Conservation (phyloP, 1,140 invertebrate species). For the Lordiphosa clarofinis region DNA sequence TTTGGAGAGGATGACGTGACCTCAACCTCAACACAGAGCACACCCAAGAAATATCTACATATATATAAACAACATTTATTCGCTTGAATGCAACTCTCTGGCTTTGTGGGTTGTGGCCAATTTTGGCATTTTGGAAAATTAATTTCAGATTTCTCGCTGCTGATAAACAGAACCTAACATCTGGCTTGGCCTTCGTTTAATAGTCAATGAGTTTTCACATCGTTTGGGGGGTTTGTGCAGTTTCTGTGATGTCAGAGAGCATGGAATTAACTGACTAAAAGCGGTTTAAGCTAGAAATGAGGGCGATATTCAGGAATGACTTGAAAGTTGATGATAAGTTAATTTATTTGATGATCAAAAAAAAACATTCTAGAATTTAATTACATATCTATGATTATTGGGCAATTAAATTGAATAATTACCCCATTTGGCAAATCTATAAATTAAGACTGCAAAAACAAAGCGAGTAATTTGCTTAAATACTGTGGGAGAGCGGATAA, state of each 20-base stretch:
- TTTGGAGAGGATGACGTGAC: constrained; percentile 31
- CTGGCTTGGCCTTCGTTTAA: constrained; percentile 31
- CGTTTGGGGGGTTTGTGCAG: constrained; percentile 29
- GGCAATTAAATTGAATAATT: no score
- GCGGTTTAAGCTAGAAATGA: constrained; percentile 8
- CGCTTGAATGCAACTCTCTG: constrained; percentile 63
- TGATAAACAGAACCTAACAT: constrained; percentile 47
- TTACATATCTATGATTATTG: no score
- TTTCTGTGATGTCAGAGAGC: constrained; percentile 3
- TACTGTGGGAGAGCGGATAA: no score
- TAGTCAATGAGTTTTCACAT: constrained; percentile 20
- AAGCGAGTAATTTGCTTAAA: no score
- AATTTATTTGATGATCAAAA: no score
- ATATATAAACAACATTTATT: constrained; percentile 14
- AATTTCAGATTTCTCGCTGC: constrained; percentile 49
- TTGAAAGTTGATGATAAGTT: no score
- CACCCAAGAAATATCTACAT: constrained; percentile 10
- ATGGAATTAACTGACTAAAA: constrained; percentile 25
- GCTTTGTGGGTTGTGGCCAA: constrained; percentile 27
- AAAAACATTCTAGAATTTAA: no score
- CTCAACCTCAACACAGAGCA: constrained; percentile 54
- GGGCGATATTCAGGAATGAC: no score
- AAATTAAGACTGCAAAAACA: no score
- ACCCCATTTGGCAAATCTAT: no score
- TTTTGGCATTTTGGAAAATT: constrained; percentile 58